phyloP scores from a whole-genome alignment of 1,140 invertebrate genomes.

The Aethina tumida region DNA sequence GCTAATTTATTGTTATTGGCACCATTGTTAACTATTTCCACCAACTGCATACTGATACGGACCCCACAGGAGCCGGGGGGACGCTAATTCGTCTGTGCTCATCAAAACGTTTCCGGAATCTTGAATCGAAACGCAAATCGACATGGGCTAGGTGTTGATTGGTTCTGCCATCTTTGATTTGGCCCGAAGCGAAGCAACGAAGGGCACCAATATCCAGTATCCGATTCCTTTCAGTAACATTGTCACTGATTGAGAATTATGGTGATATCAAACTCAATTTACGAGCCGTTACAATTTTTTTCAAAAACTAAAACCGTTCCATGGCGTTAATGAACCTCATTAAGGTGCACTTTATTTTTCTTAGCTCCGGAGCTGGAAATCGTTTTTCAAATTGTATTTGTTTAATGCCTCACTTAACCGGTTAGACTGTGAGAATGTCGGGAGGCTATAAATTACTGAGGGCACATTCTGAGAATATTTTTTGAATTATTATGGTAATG shows the following conservation, averaged over 20 bases:
- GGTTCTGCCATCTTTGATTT: too few species aligned
- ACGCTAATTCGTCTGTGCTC: too few species aligned
- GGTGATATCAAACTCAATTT: too few species aligned
- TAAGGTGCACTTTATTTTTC: background rate
- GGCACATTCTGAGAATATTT: slow-evolving; percentile 30
- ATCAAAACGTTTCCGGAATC: too few species aligned
- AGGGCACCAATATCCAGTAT: too few species aligned
- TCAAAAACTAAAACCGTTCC: too few species aligned
- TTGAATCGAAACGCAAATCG: too few species aligned
- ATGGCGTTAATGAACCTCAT: slow-evolving; percentile 10
- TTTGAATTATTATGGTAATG: slow-evolving; percentile 37
- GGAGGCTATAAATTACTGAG: slow-evolving; percentile 16
- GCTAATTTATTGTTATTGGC: slow-evolving; percentile 33
- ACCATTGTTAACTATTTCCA: slow-evolving; percentile 31
- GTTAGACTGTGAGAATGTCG: slow-evolving; percentile 20
- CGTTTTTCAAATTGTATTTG: slow-evolving; percentile 20
- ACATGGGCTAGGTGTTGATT: too few species aligned
- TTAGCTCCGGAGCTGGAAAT: slow-evolving; percentile 6
- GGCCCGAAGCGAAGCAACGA: too few species aligned
- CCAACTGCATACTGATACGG: slow-evolving; percentile 29
- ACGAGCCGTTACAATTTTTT: too few species aligned
- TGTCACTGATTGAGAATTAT: too few species aligned
- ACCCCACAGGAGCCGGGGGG: slow-evolving; percentile 25
- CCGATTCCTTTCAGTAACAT: too few species aligned
- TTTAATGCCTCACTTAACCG: slow-evolving; percentile 15